Conservation (phyloP, 2,888 invertebrate genomes). For the Eupithecia insigniata region DNA sequence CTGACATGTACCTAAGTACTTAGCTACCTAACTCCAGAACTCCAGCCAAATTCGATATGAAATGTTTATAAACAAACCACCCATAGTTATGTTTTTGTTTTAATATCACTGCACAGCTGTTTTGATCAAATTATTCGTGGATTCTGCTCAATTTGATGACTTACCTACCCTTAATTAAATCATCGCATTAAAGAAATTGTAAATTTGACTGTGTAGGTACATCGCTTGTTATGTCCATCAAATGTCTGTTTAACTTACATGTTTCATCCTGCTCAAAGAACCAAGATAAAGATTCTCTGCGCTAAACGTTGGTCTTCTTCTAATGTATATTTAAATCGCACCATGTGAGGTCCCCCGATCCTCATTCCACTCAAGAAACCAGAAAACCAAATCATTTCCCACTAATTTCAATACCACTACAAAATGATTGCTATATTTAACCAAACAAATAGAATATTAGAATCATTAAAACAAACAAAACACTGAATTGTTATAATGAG, state of each 20-base stretch:
- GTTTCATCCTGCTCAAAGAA: not conserved
- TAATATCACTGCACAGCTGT: not conserved
- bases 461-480: constrained; percentile 46
- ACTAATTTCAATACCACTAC: constrained; percentile 34
- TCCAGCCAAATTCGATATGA: no score
- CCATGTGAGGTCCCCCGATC: constrained; percentile 29
- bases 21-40: no score
- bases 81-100: no score
- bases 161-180: not conserved
- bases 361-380: constrained; percentile 21
- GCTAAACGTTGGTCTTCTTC: constrained; percentile 1
- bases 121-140: not conserved
- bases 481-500: constrained; percentile 45
- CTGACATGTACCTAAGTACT: no score
- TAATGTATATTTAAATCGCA: constrained; percentile 8
- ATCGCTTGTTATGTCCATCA: not conserved
- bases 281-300: not conserved
- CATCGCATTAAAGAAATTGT: not conserved
- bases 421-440: constrained; percentile 40
- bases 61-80: no score
- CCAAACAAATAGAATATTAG: constrained; percentile 42
- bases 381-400: constrained; percentile 26
- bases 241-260: not conserved
- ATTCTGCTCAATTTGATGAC: not conserved
- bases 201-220: not conserved